Conservation (phyloP, 2,113 vertebrate species). For the Halichoeres trimaculatus region DNA sequence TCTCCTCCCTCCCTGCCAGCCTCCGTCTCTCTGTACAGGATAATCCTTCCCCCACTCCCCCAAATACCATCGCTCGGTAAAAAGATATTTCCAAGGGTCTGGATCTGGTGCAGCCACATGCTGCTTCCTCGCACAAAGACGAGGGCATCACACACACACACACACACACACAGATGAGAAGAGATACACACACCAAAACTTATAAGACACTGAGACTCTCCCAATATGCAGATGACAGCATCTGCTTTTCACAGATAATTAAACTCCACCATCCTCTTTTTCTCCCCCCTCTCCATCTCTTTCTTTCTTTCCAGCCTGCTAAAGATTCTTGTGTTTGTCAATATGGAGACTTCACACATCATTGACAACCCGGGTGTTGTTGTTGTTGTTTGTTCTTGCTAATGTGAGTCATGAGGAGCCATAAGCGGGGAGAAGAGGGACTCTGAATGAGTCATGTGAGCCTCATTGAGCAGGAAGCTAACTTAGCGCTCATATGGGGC, state of each 20-base stretch:
- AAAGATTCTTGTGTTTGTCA: constrained; percentile 52
- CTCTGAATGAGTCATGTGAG: constrained; percentile 57
- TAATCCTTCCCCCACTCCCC: constrained; percentile 61
- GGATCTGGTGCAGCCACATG: constrained; percentile 38
- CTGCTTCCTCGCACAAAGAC: constrained; percentile 54
- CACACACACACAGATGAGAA: constrained; percentile 39
- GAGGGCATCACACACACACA: constrained; percentile 1
- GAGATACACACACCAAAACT: constrained; percentile 36
- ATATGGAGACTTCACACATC: constrained; percentile 67
- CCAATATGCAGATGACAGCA: constrained; percentile 55
- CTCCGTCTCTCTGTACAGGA: constrained; percentile 50
- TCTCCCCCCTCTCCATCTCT: neutral
- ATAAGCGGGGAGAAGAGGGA: constrained; percentile 33
- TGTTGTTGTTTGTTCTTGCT: constrained; percentile 54
- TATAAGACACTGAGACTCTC: constrained; percentile 35
- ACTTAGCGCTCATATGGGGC: constrained; percentile 29
- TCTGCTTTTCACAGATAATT: constrained; percentile 76
- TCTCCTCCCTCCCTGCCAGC: constrained; percentile 45
- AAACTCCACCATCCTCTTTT: constrained; percentile 26
- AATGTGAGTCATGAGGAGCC: constrained; percentile 64
- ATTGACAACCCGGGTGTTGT: constrained; percentile 58
- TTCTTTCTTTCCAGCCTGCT: constrained; percentile 15
- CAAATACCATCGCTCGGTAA: constrained; percentile 65
- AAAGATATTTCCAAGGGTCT: constrained; percentile 62
- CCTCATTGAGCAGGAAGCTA: constrained; percentile 67